Evolutionary conservation across 2,888 invertebrate genomes (phyloP).

Genomic region (Callimorpha dominula): DNA sequence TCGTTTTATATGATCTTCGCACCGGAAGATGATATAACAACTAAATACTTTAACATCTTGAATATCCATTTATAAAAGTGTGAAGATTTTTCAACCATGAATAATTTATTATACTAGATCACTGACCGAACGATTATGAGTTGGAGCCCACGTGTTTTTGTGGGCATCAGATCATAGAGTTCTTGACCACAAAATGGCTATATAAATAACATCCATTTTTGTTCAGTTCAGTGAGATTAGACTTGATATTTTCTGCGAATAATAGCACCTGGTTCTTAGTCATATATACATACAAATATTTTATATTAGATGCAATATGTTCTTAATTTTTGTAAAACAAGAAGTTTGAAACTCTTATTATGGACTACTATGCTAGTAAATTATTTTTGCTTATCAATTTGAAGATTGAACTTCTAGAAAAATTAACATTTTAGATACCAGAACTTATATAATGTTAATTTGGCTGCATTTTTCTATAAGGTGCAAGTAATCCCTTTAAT

Average conservation of each 20-base stretch:
- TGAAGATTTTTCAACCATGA: constrained; percentile 39
- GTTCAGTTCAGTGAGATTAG: constrained; percentile 6
- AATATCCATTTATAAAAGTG: constrained; percentile 31
- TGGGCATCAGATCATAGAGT: constrained; percentile 26
- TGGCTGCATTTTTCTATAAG: too few relatives aligned
- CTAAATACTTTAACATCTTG: constrained; percentile 6
- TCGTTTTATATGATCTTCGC: neutral
- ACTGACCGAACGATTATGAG: constrained; percentile 41
- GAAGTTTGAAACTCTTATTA: neutral
- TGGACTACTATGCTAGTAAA: neutral
- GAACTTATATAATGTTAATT: too few relatives aligned
- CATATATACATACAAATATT: constrained; percentile 1
- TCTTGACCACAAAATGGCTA: constrained; percentile 13
- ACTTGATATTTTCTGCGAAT: constrained; percentile 12
- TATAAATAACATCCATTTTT: constrained; percentile 6
- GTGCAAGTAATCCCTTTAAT: too few relatives aligned
- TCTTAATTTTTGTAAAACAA: constrained; percentile 4
- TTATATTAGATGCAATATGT: neutral
- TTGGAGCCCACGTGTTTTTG: constrained; percentile 43
- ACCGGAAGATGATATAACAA: constrained; percentile 7
- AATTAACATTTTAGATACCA: too few relatives aligned
- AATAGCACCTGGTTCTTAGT: constrained; percentile 10
- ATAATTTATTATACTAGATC: constrained; percentile 41
- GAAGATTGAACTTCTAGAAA: too few relatives aligned
- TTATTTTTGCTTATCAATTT: too few relatives aligned